These are phyloP conservation scores for Branchinecta lynchi DNA, from an alignment of 1,140 invertebrate genomes.

Conservation along the genomic window DNA sequence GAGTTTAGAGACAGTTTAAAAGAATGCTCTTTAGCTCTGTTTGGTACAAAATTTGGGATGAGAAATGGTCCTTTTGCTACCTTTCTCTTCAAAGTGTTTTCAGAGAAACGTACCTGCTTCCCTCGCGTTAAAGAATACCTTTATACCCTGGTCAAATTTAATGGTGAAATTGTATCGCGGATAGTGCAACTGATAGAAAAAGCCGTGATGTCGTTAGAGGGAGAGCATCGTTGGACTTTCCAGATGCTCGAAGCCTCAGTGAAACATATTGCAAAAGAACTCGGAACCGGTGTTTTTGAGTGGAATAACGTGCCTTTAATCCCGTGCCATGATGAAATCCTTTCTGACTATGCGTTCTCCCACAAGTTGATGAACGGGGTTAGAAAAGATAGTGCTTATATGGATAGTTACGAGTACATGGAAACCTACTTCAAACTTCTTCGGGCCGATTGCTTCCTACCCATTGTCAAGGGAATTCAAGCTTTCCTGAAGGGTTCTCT, in stretches of 20 bases:
- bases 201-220: neutral
- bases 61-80: neutral
- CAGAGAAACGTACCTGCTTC: neutral
- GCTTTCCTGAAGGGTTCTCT: slow-evolving; percentile 11
- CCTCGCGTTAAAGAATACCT: too few relatives aligned
- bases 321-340: neutral
- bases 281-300: neutral
- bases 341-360: neutral
- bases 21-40: neutral
- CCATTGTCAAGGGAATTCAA: slow-evolving; percentile 13
- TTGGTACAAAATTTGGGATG: neutral
- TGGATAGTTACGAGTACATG: slow-evolving; percentile 17
- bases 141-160: too few relatives aligned
- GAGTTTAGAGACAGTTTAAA: slow-evolving; percentile 6
- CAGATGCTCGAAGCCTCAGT: neutral
- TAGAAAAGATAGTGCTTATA: slow-evolving; percentile 5
- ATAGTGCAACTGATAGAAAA: too few relatives aligned
- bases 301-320: slow-evolving; percentile 12
- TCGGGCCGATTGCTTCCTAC: slow-evolving; percentile 16
- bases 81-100: neutral
- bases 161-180: too few relatives aligned
- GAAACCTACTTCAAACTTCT: slow-evolving; percentile 17
- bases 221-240: neutral
- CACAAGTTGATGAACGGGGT: slow-evolving; percentile 10
- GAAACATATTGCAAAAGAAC: neutral